A percentile compares a stretch with the other conserved stretches of the same genome.
These are phyloP conservation scores for Pachyseris speciosa DNA, from an alignment of 64 coral and sea anemone species.

Conservation along the genomic window DNA sequence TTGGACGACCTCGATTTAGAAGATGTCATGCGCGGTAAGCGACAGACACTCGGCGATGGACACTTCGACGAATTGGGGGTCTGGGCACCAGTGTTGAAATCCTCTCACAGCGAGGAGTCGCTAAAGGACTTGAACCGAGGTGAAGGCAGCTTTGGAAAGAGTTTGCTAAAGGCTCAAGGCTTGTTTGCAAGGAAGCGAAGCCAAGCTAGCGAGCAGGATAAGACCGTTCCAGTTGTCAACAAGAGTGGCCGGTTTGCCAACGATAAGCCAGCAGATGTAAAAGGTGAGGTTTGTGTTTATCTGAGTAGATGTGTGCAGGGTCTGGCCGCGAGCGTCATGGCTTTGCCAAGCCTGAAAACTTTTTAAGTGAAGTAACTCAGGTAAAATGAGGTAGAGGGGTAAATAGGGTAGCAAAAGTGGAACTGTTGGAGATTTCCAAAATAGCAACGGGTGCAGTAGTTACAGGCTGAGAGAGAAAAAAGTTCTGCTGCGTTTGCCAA, in stretches of 20 bases:
- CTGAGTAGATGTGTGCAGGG: not conserved
- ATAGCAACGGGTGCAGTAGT: too few species aligned
- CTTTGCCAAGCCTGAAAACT: too few species aligned
- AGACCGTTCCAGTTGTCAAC: slow-evolving; percentile 7
- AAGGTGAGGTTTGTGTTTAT: slow-evolving; percentile 35
- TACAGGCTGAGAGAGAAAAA: too few species aligned
- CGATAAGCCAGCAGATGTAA: slow-evolving; percentile 67
- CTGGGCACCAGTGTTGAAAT: slow-evolving; percentile 78
- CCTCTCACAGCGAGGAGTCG: slow-evolving; percentile 79
- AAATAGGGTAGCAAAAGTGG: too few species aligned
- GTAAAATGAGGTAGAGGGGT: not conserved
- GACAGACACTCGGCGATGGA: slow-evolving; percentile 82
- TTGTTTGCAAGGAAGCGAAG: slow-evolving; percentile 85
- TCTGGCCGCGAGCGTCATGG: too few species aligned
- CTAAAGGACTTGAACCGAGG: slow-evolving; percentile 70
- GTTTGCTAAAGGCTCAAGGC: slow-evolving; percentile 67
- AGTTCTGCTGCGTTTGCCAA: too few species aligned
- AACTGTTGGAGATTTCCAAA: too few species aligned
- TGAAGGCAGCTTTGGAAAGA: slow-evolving; percentile 84
- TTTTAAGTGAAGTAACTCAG: not conserved
- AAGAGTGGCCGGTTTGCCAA: slow-evolving; percentile 47
- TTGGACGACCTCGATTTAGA: slow-evolving; percentile 87
- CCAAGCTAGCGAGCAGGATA: slow-evolving; percentile 77
- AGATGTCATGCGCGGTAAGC: slow-evolving; percentile 83
- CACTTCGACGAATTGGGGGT: slow-evolving; percentile 84